phyloP scores from a whole-genome alignment of 2,113 vertebrate species.

The Megalops atlanticus region DNA sequence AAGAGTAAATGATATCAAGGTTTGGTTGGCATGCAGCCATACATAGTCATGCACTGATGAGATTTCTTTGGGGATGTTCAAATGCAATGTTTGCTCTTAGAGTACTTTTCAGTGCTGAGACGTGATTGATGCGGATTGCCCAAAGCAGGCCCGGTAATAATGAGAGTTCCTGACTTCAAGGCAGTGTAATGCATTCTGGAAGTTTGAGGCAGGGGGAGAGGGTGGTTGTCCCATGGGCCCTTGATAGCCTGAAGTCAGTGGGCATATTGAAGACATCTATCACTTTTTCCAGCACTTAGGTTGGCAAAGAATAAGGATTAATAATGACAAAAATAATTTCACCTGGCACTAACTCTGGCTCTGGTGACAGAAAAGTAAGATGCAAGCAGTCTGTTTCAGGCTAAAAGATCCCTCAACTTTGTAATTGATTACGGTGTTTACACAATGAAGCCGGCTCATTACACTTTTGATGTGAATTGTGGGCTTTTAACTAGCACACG shows the following conservation, averaged over 20 bases:
- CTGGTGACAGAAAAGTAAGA: background rate
- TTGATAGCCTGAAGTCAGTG: background rate
- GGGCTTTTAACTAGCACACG: conserved; percentile 13
- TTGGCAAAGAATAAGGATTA: background rate
- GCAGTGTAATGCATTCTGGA: background rate
- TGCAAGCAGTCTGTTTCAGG: background rate
- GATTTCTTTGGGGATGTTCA: background rate
- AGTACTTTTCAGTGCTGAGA: background rate
- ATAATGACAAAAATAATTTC: conserved; percentile 30
- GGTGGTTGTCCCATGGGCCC: background rate
- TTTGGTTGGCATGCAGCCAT: background rate
- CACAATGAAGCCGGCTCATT: background rate
- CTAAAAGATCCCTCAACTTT: background rate
- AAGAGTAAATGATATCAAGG: background rate
- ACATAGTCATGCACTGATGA: background rate
- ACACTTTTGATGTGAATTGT: conserved; percentile 1
- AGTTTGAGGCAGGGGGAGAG: background rate
- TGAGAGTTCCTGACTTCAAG: background rate
- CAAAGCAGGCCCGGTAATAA: background rate
- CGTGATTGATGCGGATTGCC: background rate
- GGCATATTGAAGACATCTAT: conserved; percentile 12
- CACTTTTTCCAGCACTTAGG: conserved; percentile 1
- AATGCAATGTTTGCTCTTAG: background rate
- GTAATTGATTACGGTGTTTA: background rate
- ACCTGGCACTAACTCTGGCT: background rate